phyloP scores from a whole-genome alignment of 2,797 vertebrate species.

The Gallinago stenura region DNA sequence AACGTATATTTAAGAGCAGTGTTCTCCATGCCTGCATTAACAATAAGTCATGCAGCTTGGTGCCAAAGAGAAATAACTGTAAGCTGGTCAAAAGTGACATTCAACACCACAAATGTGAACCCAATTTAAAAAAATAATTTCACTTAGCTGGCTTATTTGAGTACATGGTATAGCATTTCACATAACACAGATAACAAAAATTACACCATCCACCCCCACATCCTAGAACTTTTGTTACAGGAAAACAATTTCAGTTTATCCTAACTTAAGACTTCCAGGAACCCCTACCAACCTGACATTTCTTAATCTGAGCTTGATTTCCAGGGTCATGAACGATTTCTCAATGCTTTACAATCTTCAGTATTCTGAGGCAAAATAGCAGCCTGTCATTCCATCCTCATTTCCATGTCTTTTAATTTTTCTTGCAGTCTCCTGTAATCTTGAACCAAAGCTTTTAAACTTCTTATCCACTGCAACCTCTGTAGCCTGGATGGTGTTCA shows the following conservation, averaged over 20 bases:
- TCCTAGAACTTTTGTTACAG: not conserved
- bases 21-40: not conserved
- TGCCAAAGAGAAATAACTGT: not conserved
- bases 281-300: conserved; percentile 82
- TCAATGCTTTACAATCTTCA: conserved; percentile 79
- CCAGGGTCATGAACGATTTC: conserved; percentile 81
- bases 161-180: not conserved
- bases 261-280: conserved; percentile 55
- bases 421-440: conserved; percentile 73
- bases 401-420: conserved; percentile 78
- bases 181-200: not conserved
- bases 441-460: conserved; percentile 79
- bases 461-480: conserved; percentile 78
- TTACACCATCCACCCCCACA: conserved; percentile 56
- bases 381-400: conserved; percentile 78
- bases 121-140: not conserved
- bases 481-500: conserved; percentile 77
- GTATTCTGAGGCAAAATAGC: conserved; percentile 76
- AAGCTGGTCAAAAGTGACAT: not conserved
- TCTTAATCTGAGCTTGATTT: conserved; percentile 78
- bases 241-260: conserved; percentile 23
- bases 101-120: not conserved
- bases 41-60: not conserved
- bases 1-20: not conserved
- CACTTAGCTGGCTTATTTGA: not conserved